These are phyloP conservation scores for Camponotus vicinus DNA, from an alignment of 1,140 invertebrate genomes.

Conservation along the genomic window DNA sequence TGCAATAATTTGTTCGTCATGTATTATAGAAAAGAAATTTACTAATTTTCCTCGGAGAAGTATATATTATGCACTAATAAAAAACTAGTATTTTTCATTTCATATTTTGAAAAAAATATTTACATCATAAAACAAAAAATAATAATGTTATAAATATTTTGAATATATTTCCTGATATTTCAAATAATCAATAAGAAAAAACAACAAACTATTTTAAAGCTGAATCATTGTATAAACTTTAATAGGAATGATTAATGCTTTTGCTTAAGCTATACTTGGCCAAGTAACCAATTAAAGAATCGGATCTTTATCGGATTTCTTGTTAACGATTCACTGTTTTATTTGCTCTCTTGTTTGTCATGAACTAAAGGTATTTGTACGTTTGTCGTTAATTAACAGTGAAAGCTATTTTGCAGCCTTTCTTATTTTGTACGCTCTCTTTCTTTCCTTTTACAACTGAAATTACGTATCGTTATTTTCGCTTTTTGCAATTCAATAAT, in stretches of 20 bases:
- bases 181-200: neutral
- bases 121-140: neutral
- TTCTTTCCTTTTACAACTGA: neutral
- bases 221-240: constrained; percentile 21
- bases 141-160: neutral
- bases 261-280: neutral
- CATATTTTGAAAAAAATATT: neutral
- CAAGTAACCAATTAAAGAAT: constrained; percentile 47
- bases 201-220: neutral
- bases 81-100: neutral
- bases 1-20: neutral
- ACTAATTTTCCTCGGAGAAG: too few relatives aligned
- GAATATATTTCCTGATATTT: neutral
- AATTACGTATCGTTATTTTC: neutral
- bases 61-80: neutral
- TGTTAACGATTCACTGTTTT: constrained; percentile 11
- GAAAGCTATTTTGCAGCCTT: constrained; percentile 22
- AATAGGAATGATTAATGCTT: constrained; percentile 35
- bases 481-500: constrained; percentile 24
- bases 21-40: neutral
- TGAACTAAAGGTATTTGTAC: constrained; percentile 22
- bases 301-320: constrained; percentile 7
- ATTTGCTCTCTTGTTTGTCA: neutral
- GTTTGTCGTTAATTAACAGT: constrained; percentile 43
- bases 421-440: neutral